Evolutionary conservation across 2,113 vertebrate species (phyloP).

Genomic region (Ovis aries): DNA sequence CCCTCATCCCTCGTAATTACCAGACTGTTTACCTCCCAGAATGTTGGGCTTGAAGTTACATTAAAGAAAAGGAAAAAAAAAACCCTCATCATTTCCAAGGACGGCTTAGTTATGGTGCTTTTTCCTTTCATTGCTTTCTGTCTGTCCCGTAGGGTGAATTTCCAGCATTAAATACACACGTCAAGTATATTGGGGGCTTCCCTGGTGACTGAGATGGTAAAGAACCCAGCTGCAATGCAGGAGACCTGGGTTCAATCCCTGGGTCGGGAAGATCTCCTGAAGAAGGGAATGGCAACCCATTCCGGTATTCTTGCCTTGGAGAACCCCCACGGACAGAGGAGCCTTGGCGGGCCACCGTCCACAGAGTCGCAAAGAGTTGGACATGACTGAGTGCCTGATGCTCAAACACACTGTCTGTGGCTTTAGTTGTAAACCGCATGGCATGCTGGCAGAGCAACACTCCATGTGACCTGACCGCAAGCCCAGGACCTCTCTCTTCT

Average conservation of each 20-base stretch:
- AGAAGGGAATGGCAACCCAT: neutral
- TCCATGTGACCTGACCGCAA: neutral
- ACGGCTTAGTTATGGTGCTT: slow-evolving; percentile 75
- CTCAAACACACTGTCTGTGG: neutral
- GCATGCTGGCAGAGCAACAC: neutral
- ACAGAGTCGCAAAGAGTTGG: rapidly evolving
- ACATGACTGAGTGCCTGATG: neutral
- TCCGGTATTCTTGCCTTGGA: neutral
- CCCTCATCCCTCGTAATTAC: neutral
- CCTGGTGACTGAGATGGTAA: neutral
- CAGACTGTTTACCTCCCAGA: slow-evolving; percentile 30
- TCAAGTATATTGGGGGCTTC: neutral
- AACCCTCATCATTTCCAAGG: slow-evolving; percentile 69
- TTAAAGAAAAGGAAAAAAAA: neutral
- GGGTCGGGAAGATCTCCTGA: neutral
- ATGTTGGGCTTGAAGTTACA: neutral
- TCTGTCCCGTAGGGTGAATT: neutral
- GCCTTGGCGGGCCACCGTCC: neutral
- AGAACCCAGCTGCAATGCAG: neutral
- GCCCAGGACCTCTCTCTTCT: neutral
- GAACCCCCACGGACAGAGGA: neutral
- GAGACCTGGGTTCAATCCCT: neutral
- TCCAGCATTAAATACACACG: slow-evolving; percentile 48
- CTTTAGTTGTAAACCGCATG: slow-evolving; percentile 10
- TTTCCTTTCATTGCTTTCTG: slow-evolving; percentile 60